Conservation (phyloP, 2,888 invertebrate genomes). For the Dryocosmus kuriphilus region DNA sequence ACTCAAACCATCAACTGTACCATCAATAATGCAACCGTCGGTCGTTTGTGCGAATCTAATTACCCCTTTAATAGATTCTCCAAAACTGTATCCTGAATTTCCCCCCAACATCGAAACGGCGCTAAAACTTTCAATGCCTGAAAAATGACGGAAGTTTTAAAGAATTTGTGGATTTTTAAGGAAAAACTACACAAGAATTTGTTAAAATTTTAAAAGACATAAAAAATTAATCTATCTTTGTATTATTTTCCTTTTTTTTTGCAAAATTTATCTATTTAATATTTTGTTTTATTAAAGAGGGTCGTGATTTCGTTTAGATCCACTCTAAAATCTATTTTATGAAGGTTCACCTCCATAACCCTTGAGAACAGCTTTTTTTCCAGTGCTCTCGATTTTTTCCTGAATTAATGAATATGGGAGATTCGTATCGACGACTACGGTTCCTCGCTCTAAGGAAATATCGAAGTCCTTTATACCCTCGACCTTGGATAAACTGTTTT, state of each 20-base stretch:
- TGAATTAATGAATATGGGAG: conserved; percentile 80
- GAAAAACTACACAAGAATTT: too few species aligned
- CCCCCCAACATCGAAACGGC: conserved; percentile 86
- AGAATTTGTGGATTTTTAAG: background rate
- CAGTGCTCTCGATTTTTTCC: conserved; percentile 80
- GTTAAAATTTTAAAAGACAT: too few species aligned
- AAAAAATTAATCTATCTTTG: background rate
- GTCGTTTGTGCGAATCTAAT: conserved; percentile 85
- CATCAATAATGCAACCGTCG: conserved; percentile 86
- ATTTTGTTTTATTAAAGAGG: background rate
- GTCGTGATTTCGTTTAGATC: background rate
- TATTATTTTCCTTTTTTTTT: background rate
- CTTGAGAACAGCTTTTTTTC: conserved; percentile 86
- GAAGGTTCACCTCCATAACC: conserved; percentile 85
- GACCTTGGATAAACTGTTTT: conserved; percentile 74
- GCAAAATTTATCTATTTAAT: background rate
- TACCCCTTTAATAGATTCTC: conserved; percentile 83
- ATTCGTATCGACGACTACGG: conserved; percentile 84
- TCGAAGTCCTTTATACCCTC: conserved; percentile 79
- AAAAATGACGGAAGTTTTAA: conserved; percentile 33
- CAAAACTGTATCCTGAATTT: conserved; percentile 77
- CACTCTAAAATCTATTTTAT: conserved; percentile 8
- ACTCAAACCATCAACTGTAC: conserved; percentile 88
- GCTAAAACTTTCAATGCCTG: conserved; percentile 78
- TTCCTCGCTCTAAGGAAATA: conserved; percentile 81